A percentile compares a stretch with the other conserved stretches of the same genome.
These are phyloP conservation scores for Phylloscopus collybita DNA, from an alignment of 2,797 vertebrate genomes.

Conservation along the genomic window DNA sequence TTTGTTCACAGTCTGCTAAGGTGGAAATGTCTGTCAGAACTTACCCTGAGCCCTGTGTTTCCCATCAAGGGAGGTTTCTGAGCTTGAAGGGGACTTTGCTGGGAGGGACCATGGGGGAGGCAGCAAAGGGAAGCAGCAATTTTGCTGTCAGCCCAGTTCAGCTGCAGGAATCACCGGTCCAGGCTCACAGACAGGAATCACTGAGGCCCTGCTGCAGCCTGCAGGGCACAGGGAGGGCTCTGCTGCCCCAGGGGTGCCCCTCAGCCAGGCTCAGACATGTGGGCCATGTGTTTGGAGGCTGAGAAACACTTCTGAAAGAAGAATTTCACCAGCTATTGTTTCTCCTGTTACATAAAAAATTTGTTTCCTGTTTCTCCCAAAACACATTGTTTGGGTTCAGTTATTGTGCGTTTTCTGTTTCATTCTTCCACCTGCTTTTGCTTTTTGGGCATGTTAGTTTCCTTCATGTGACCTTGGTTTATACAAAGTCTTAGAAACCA, in stretches of 20 bases:
- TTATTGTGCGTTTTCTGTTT: not conserved
- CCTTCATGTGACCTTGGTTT: not conserved
- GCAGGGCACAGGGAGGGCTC: not conserved
- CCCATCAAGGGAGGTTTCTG: not conserved
- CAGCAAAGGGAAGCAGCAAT: not conserved
- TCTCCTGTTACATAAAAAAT: not conserved
- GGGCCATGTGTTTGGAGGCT: fast-evolving
- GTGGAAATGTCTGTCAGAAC: not conserved
- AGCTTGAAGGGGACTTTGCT: not conserved
- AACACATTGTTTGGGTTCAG: not conserved
- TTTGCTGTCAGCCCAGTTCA: not conserved
- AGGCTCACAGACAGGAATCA: fast-evolving
- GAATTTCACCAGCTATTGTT: not conserved
- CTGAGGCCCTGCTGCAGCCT: not conserved
- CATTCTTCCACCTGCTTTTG: not conserved
- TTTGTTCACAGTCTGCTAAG: not conserved
- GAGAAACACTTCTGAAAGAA: not conserved
- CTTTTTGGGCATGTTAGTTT: not conserved
- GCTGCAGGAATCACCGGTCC: not conserved
- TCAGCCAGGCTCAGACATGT: not conserved
- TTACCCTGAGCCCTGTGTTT: not conserved
- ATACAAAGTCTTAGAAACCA: not conserved
- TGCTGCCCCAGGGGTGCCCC: not conserved
- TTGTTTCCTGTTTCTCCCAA: not conserved
- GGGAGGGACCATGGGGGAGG: not conserved